Base-by-base conservation (phyloP, 2,113 vertebrate species). In the Sporophila hypoxantha region DNA sequence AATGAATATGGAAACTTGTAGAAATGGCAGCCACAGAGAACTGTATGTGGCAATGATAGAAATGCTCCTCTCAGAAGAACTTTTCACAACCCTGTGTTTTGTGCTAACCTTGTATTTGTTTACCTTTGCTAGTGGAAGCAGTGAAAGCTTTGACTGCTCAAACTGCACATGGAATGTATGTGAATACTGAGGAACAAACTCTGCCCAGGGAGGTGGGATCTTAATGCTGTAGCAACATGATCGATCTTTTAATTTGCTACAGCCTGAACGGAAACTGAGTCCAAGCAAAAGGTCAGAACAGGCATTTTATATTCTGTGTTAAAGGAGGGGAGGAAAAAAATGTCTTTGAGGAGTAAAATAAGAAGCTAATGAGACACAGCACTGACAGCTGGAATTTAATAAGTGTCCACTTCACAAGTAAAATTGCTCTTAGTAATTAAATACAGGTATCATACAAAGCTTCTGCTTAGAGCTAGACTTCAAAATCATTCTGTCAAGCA, bases 301-400 rank as follows among this genome's bases (percentile, higher is more conserved):
- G 86, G 94, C 89, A 94, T 89, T 95, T 95, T 96, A 95, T 94
- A 95, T 88, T 95, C 93, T 93, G 87, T 88, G 71, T 91, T 95
- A 93, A 86, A 90, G 55, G 42, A 91, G 66, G 13, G n/a, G 52
- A 92, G 66, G 26, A 91, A 96, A 89, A 89, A 93, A 85, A 83
- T 52, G 95, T 94, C 95, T 96, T 95, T 96, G 95, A 97, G 96
- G 93, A 95, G 96, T 92, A 91, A 97, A 97, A 90, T 90, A 93
- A 90, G 88, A 74, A 82, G 76, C 91, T 97, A 96, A 96, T 95
- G 88, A 96, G 92, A 97, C 83, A 96, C 96, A 97, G 96, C 78
- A 95, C 70, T 93, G 93, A 93, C 94, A 93, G 88, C 81, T 92
- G 93, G 88, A 94, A 95, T 92, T 92, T 92, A 94, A 75, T 93